Percentiles rank a stretch among this genome's conserved stretches.
These are phyloP conservation scores for Leptinotarsa haldemani DNA, from an alignment of 2,888 invertebrate species.

Conservation along the genomic window DNA sequence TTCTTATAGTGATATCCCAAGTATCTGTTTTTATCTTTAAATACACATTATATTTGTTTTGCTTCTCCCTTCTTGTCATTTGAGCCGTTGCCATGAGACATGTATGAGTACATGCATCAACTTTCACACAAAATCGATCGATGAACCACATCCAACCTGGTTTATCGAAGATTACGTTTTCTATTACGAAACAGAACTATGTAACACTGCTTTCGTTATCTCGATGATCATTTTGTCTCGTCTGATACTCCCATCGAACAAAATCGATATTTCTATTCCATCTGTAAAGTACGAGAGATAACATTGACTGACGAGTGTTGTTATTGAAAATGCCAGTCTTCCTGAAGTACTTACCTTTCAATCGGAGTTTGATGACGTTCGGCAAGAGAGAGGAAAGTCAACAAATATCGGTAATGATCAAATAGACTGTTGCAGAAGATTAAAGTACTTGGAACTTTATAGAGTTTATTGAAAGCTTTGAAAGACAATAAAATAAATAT, in stretches of 20 bases:
- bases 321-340: slow-evolving; percentile 13
- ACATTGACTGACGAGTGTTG: slow-evolving; percentile 8
- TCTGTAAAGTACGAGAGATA: neutral
- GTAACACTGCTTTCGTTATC: neutral
- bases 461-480: no score
- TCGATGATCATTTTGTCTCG: neutral
- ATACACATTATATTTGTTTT: no score
- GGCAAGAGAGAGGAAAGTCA: neutral
- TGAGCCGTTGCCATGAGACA: neutral
- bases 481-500: no score
- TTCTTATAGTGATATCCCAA: no score
- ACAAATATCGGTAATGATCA: neutral
- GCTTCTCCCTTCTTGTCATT: neutral
- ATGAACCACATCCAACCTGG: neutral
- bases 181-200: neutral
- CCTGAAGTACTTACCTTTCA: slow-evolving; percentile 1
- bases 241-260: neutral
- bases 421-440: neutral
- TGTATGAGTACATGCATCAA: no score
- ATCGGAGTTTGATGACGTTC: slow-evolving; percentile 6
- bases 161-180: neutral
- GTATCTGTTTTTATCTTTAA: no score
- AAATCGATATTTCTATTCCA: slow-evolving; percentile 5
- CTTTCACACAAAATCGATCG: neutral
- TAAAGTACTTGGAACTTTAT: neutral